Evolutionary conservation across 2,888 invertebrate genomes (phyloP).

Genomic region (Eugnorisma glareosa): DNA sequence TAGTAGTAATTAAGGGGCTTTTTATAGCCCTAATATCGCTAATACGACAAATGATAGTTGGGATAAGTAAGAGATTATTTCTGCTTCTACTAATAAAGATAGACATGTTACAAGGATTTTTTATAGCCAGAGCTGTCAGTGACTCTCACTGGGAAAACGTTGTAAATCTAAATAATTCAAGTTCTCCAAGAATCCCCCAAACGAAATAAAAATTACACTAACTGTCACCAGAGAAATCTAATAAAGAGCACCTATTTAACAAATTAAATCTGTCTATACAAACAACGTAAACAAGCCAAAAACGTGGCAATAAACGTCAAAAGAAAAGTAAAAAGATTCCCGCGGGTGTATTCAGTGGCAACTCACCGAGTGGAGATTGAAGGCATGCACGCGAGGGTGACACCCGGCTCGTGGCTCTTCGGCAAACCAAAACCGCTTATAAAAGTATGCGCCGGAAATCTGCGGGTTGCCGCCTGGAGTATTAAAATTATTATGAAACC

Average conservation of each 20-base stretch:
- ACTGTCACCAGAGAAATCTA: slow-evolving; percentile 60
- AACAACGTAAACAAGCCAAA: slow-evolving; percentile 69
- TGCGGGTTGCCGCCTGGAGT: slow-evolving; percentile 76
- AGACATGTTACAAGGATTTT: background rate
- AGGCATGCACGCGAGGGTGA: slow-evolving; percentile 83
- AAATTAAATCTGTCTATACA: slow-evolving; percentile 64
- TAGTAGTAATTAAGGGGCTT: slow-evolving; percentile 76
- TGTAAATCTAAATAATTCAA: slow-evolving; percentile 16
- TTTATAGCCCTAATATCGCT: slow-evolving; percentile 67
- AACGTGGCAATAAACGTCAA: slow-evolving; percentile 75
- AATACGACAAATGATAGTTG: slow-evolving; percentile 63
- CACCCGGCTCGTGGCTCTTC: slow-evolving; percentile 77
- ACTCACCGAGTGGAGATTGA: slow-evolving; percentile 77
- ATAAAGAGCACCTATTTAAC: slow-evolving; percentile 66
- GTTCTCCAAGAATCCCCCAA: slow-evolving; percentile 14
- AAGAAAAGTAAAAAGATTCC: slow-evolving; percentile 79
- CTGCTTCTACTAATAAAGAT: slow-evolving; percentile 16
- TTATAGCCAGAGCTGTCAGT: background rate
- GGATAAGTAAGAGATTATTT: slow-evolving; percentile 45
- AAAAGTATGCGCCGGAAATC: slow-evolving; percentile 83
- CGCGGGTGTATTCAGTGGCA: slow-evolving; percentile 81
- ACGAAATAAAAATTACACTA: slow-evolving; percentile 50
- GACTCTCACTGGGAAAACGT: background rate
- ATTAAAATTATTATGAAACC: slow-evolving; percentile 90
- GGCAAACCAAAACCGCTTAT: slow-evolving; percentile 81